Evolutionary conservation across 2,888 invertebrate genomes (phyloP).

Genomic region (Neria commutata): DNA sequence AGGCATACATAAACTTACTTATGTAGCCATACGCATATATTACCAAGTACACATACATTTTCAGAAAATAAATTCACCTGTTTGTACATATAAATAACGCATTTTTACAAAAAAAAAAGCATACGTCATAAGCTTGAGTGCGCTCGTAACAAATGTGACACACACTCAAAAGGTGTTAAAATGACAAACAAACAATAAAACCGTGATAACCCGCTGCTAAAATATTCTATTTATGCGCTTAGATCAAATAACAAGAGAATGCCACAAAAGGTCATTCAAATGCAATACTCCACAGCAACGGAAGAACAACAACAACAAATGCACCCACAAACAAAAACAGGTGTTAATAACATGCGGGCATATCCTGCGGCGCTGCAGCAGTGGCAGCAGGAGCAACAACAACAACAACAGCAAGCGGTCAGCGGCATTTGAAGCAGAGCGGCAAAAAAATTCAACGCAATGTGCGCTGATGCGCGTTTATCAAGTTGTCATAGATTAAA

Average conservation of each 20-base stretch:
- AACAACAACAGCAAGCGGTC: too few species aligned
- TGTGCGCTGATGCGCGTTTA: constrained; percentile 52
- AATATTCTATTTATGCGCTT: background rate
- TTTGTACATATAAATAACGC: too few species aligned
- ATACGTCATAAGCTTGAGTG: too few species aligned
- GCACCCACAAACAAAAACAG: constrained; percentile 38
- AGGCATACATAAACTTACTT: too few species aligned
- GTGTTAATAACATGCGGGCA: constrained; percentile 9
- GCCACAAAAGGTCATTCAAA: background rate
- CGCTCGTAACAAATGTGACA: constrained; percentile 48
- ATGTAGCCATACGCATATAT: too few species aligned
- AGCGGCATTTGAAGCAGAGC: too few species aligned
- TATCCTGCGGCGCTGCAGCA: constrained; percentile 29
- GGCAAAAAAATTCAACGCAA: too few species aligned
- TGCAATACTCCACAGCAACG: background rate
- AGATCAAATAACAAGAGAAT: background rate
- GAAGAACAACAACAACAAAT: constrained; percentile 8
- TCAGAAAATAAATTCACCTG: background rate
- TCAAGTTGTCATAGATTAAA: constrained; percentile 53
- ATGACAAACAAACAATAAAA: constrained; percentile 57
- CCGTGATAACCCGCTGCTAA: constrained; percentile 38
- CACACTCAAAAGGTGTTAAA: constrained; percentile 50
- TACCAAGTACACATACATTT: too few species aligned
- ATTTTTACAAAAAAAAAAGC: too few species aligned
- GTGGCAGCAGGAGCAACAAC: too few species aligned